Evolutionary conservation across 2,113 vertebrate genomes (phyloP).

Genomic region (Malurus alboscapulatus): DNA sequence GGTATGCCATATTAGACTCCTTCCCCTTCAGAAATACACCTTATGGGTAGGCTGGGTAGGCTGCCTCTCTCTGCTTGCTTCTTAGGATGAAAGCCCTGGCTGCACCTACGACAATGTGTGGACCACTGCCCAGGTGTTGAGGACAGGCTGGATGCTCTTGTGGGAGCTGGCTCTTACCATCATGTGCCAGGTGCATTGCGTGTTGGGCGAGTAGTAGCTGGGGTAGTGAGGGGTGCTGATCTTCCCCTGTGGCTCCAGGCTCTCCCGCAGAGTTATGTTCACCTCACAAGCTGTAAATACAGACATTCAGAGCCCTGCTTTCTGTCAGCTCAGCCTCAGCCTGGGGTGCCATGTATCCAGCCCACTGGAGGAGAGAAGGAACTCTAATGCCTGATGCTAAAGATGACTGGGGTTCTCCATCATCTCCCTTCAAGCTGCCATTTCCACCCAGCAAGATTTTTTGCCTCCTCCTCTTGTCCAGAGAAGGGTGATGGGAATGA

Average conservation of each 20-base stretch:
- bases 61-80: not conserved
- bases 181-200: slow-evolving; percentile 89
- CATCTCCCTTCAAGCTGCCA: fast-evolving
- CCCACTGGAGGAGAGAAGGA: not conserved
- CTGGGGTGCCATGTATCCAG: not conserved
- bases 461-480: not conserved
- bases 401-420: not conserved
- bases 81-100: not conserved
- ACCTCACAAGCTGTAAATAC: slow-evolving; percentile 77
- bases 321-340: not conserved
- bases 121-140: not conserved
- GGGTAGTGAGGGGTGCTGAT: slow-evolving; percentile 88
- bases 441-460: not conserved
- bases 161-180: slow-evolving; percentile 75
- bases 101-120: fast-evolving
- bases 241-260: slow-evolving; percentile 77
- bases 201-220: slow-evolving; percentile 90
- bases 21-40: not conserved
- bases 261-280: slow-evolving; percentile 73
- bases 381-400: not conserved
- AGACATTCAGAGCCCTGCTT: not conserved
- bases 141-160: not conserved
- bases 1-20: not conserved
- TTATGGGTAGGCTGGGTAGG: not conserved
- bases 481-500: not conserved